Evolutionary conservation across 2,797 vertebrate genomes (phyloP), one percentile per base, ranked within the genome.

Genomic region (Natrix natrix): DNA sequence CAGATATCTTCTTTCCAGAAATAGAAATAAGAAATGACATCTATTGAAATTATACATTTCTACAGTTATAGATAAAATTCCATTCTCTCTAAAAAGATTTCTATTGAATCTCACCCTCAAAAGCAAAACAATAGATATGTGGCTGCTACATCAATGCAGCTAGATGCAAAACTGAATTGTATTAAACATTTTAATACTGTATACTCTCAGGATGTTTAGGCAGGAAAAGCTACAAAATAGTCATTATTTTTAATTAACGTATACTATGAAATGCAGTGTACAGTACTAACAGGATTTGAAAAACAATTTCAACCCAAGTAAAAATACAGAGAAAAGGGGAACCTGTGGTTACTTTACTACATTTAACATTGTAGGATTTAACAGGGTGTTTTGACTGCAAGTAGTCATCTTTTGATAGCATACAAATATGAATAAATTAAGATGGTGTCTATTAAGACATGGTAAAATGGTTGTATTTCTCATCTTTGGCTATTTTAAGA

Each of bases 51-150:
- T 59, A 91, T 0, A 94, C 60, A 88, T 95, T 93, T 89, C 74
- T 93, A 14, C 8, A 56, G 1, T 86, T 57, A 89, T 93, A 74
- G n/a, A 92, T 88, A 43, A 28, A 5, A 93, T 14, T 95, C 91
- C 1, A 48, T 93, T 94, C 74, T 91, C 66, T 93, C 63, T 60
- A 94, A 37, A 93, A 92, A 20, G 92, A 93, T 93, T 92, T 60
- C 69, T 32, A 88, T 91, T 91, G 92, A 94, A 59, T 87, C 91
- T 88, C 32, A 48, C 57, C 5, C 20, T 74, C 28, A 55, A 74
- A 74, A 59, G 22, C 28, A 57, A 66, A 59, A 20, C 16, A 92
- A 92, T 14, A 24, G 17, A 78, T 14, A 89, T 92, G 11, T 74
- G 24, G 60, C 59, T 26, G 66, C 17, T 89, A 61, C 54, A 57